Conservation (phyloP, 2,113 vertebrate genomes). For the Cryptomyrus ogoouensis region DNA sequence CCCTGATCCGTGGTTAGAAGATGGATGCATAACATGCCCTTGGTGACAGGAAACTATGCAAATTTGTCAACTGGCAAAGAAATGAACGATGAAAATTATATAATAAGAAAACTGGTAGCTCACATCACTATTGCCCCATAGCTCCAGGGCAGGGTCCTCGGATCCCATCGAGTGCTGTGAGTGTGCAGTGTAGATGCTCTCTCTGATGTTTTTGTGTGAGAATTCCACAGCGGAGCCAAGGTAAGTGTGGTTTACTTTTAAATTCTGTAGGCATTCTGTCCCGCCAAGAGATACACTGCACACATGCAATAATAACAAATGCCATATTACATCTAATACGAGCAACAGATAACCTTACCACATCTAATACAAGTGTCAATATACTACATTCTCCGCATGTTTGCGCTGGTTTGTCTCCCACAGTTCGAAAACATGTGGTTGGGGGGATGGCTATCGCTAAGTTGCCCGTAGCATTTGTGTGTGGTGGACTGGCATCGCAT, state of each 20-base stretch:
- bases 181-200: background rate
- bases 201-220: background rate
- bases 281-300: background rate
- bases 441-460: background rate
- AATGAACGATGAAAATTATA: background rate
- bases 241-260: background rate
- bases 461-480: background rate
- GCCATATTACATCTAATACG: slow-evolving; percentile 3
- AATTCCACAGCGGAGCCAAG: background rate
- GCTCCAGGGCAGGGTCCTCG: background rate
- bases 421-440: background rate
- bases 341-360: background rate
- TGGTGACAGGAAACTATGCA: background rate
- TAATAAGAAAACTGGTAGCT: background rate
- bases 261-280: background rate
- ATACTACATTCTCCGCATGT: background rate
- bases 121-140: background rate
- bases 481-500: background rate
- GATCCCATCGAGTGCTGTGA: background rate
- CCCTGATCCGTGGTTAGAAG: background rate
- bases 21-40: background rate
- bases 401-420: background rate
- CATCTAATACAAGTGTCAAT: slow-evolving; percentile 1
- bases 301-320: background rate
- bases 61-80: background rate